These are phyloP conservation scores for Epistrophe grossulariae DNA, from an alignment of 2,888 invertebrate species.

Conservation along the genomic window DNA sequence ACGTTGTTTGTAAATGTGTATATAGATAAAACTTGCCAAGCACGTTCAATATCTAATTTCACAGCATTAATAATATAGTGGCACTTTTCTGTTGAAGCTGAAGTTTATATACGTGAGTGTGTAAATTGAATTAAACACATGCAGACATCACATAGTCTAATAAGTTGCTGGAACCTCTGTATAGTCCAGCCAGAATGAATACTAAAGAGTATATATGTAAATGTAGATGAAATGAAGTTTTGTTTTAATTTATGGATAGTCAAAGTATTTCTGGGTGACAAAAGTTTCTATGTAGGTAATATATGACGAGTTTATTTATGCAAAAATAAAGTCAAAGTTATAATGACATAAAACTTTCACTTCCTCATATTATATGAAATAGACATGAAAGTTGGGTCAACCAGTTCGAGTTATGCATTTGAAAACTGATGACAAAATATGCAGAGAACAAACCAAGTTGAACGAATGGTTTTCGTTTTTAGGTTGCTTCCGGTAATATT, in stretches of 20 bases:
- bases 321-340: conserved; percentile 21
- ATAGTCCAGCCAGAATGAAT: neutral
- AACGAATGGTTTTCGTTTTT: neutral
- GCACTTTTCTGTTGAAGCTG: conserved; percentile 21
- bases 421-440: neutral
- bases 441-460: neutral
- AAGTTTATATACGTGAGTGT: conserved; percentile 9
- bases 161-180: conserved; percentile 42
- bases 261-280: conserved; percentile 3
- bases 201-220: neutral
- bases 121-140: conserved; percentile 26
- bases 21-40: conserved; percentile 45
- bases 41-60: conserved; percentile 63
- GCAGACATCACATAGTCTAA: conserved; percentile 11
- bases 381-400: conserved; percentile 1
- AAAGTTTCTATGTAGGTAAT: neutral
- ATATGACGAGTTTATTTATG: neutral
- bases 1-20: conserved; percentile 14
- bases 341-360: conserved; percentile 19
- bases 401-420: neutral
- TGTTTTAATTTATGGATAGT: conserved; percentile 42
- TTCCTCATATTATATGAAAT: neutral
- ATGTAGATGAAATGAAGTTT: neutral
- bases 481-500: neutral
- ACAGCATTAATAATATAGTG: conserved; percentile 62